These are phyloP conservation scores for Lasioglossum malachurum DNA, from an alignment of 2,888 invertebrate genomes.

Conservation along the genomic window DNA sequence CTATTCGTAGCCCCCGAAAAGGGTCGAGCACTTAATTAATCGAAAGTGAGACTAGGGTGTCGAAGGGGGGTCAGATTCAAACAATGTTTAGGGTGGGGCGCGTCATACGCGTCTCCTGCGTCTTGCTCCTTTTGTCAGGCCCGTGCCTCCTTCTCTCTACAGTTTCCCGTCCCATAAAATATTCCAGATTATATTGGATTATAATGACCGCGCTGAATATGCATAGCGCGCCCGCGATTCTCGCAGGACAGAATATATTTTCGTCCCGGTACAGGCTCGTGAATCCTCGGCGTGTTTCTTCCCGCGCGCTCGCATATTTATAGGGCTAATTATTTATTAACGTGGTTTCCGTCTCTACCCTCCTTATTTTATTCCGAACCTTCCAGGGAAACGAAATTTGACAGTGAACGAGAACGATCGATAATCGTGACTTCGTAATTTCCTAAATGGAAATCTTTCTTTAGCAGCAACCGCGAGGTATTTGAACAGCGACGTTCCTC, in stretches of 20 bases:
- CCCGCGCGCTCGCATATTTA: constrained; percentile 18
- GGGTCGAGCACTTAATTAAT: constrained; percentile 68
- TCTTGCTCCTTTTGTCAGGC: not conserved
- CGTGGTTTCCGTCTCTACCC: not conserved
- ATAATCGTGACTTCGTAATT: not conserved
- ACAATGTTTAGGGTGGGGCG: constrained; percentile 46
- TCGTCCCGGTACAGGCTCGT: not conserved
- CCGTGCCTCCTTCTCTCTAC: not conserved
- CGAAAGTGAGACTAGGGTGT: constrained; percentile 54
- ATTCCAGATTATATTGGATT: constrained; percentile 57
- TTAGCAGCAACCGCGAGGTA: not conserved
- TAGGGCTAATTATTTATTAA: constrained; percentile 43
- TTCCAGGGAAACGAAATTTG: not conserved
- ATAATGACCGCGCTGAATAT: constrained; percentile 59
- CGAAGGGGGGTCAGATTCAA: constrained; percentile 44
- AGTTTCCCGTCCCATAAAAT: constrained; percentile 21
- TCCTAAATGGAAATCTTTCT: constrained; percentile 1
- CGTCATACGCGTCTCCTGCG: constrained; percentile 21
- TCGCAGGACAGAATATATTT: constrained; percentile 30
- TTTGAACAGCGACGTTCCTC: not conserved
- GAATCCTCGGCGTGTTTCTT: constrained; percentile 19
- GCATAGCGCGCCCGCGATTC: constrained; percentile 39
- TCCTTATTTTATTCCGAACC: not conserved
- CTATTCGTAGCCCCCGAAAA: constrained; percentile 51
- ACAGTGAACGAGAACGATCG: not conserved